Evolutionary conservation across 2,888 invertebrate genomes (phyloP).

Genomic region (Hirtodrosophila duncani): DNA sequence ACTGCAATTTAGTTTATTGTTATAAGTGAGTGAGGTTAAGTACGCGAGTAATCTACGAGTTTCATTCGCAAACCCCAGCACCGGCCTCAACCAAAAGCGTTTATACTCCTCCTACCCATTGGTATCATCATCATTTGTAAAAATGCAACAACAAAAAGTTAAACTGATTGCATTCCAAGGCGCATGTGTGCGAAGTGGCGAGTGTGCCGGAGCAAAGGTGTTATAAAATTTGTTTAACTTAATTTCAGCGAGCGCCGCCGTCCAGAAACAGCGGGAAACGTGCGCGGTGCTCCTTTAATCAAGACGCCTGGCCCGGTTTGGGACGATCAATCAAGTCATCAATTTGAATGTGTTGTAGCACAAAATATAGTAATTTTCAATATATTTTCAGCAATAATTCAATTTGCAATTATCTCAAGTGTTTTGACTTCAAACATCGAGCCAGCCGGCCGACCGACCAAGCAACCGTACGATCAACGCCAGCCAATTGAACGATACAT

Average conservation of each 20-base stretch:
- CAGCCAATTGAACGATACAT: background rate
- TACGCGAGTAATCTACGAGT: constrained; percentile 59
- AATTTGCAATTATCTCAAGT: constrained; percentile 70
- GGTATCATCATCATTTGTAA: constrained; percentile 73
- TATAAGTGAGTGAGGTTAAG: constrained; percentile 74
- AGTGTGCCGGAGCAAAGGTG: constrained; percentile 66
- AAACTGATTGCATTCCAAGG: constrained; percentile 66
- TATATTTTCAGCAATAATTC: constrained; percentile 71
- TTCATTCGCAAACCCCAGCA: constrained; percentile 1
- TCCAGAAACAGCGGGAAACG: background rate
- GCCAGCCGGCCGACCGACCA: constrained; percentile 25
- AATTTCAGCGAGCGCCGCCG: constrained; percentile 70
- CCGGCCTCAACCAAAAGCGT: constrained; percentile 5
- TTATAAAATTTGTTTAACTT: constrained; percentile 77
- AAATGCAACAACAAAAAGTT: constrained; percentile 3
- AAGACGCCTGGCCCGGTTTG: constrained; percentile 35
- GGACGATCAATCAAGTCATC: constrained; percentile 69
- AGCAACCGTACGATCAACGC: constrained; percentile 1
- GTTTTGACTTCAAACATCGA: constrained; percentile 61
- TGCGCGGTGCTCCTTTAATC: constrained; percentile 59
- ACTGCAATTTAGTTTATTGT: constrained; percentile 75
- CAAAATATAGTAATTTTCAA: constrained; percentile 72
- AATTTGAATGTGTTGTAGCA: constrained; percentile 71
- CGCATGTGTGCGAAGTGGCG: constrained; percentile 34
- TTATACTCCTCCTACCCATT: constrained; percentile 22